phyloP scores from a whole-genome alignment of 2,113 vertebrate species.

The Vidua macroura region DNA sequence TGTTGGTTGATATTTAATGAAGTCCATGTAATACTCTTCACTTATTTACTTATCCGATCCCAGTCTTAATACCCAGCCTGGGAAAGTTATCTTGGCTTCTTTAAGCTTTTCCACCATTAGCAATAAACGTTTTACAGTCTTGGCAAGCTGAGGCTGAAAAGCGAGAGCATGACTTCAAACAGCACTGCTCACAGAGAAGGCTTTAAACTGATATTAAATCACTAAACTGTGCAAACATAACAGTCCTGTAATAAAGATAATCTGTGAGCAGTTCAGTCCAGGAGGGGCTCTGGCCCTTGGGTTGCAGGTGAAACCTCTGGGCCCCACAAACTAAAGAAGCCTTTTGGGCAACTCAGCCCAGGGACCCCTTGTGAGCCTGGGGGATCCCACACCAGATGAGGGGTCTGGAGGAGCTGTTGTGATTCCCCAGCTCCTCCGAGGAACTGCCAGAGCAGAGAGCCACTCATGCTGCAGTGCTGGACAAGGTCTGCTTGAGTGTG shows the following conservation, averaged over 20 bases:
- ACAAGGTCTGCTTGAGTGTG: rapidly evolving
- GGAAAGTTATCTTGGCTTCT: conserved; percentile 66
- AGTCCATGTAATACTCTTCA: conserved; percentile 39
- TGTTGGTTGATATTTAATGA: conserved; percentile 68
- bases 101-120: conserved; percentile 59
- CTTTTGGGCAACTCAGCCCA: not conserved
- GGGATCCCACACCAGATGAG: too few species aligned
- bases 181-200: conserved; percentile 30
- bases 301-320: not conserved
- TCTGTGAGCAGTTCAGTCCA: not conserved
- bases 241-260: conserved; percentile 69
- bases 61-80: conserved; percentile 47
- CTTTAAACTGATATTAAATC: conserved; percentile 60
- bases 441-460: not conserved
- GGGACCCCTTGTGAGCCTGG: too few species aligned
- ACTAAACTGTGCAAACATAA: conserved; percentile 57
- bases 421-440: too few species aligned
- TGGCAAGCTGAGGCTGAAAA: conserved; percentile 35
- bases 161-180: conserved; percentile 59
- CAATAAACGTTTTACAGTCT: conserved; percentile 68
- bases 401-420: too few species aligned
- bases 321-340: not conserved
- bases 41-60: conserved; percentile 44
- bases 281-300: not conserved
- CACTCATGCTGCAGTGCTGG: not conserved